phyloP scores from a whole-genome alignment of 1,140 invertebrate species.

The Trichonephila inaurata region DNA sequence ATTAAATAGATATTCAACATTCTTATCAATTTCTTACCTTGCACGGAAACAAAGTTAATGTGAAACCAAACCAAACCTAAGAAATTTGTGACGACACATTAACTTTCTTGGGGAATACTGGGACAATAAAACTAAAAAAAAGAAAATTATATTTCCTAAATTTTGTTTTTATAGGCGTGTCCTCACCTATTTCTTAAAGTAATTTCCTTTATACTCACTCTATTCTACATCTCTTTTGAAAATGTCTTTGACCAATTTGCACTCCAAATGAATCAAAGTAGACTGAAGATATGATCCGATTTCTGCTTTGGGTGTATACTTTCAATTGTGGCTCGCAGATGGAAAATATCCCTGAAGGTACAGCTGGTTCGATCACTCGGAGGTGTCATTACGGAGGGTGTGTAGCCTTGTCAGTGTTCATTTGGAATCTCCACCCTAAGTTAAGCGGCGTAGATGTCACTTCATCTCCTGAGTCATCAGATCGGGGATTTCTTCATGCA shows the following conservation, averaged over 20 bases:
- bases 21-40: no score
- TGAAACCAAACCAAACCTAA: no score
- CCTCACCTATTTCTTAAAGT: neutral
- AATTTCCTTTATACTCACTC: neutral
- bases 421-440: constrained; percentile 57
- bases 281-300: constrained; percentile 15
- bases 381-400: constrained; percentile 65
- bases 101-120: neutral
- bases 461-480: constrained; percentile 50
- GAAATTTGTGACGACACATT: no score
- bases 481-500: neutral
- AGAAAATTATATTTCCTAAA: neutral
- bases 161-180: constrained; percentile 16
- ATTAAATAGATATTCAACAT: no score
- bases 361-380: constrained; percentile 38
- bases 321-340: constrained; percentile 37
- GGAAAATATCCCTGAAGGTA: constrained; percentile 30
- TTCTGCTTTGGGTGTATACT: constrained; percentile 51
- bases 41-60: no score
- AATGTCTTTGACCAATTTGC: neutral
- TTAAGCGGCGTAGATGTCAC: constrained; percentile 58
- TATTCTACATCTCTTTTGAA: neutral
- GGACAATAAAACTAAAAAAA: neutral
- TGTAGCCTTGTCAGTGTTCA: constrained; percentile 60
- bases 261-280: neutral